Evolutionary conservation across 2,113 vertebrate species (phyloP), one percentile per base, ranked within the genome.

Genomic region (Nothocercus nigrocapillus): DNA sequence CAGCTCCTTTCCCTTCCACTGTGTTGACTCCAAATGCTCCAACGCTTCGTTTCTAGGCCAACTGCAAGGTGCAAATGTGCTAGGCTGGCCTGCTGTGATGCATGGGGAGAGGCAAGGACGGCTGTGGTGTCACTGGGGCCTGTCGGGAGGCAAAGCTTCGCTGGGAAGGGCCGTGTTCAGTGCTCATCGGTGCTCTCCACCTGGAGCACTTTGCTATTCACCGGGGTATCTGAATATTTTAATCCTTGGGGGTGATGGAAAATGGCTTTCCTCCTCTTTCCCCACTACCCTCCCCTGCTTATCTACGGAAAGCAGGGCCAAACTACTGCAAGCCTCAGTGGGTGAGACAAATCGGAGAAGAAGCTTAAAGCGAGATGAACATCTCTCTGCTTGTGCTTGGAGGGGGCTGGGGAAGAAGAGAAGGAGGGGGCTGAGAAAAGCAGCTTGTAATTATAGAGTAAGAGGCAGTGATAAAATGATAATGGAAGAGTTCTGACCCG

Each of bases 371-470:
- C 88, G 45, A 82, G 69, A 63, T 42, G 83, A 82, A 81, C 77
- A 72, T 82, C 93, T 87, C 86, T 84, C 84, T 84, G 66, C 85
- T 85, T 87, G 66, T 28, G 59, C 56, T 82, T 49, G 83, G 47
- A 82, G 76, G 69, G 77, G 78, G 74, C 67, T 79, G 76, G 87
- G 77, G 69, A 63, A 76, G 69, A 72, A 47, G 42, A 72, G 30
- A 34, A 76, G 63, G 63, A 56, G 44, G 93, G 82, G 58, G 42
- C n/a, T 2, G 86, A 72, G 61, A 32, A 69, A 88, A 95, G 93
- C 93, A 88, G 95, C 91, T 83, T 54, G 59, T 97, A 97, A 98
- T 98, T 97, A 97, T 85, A 93, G 97, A 95, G 97, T 95, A 97
- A 96, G 95, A 96, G 95, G 95, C 89, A 78, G 96, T 3, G 96